Conservation (phyloP, 2,888 invertebrate genomes). For the Strigamia transsilvanica region DNA sequence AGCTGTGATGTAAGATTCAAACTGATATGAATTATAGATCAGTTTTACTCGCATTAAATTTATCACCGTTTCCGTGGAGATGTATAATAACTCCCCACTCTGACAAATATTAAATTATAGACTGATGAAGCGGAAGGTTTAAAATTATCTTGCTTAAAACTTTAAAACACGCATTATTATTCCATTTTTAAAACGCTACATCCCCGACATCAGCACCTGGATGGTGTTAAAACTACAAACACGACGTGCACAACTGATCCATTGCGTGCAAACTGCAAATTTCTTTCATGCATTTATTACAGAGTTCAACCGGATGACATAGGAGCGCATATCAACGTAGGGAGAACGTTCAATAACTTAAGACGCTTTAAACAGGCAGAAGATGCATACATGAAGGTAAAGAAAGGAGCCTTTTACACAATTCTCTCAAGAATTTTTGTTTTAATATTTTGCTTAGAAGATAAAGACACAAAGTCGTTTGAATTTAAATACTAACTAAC, state of each 20-base stretch:
- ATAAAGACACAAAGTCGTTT: neutral
- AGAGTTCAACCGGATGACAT: constrained; percentile 94
- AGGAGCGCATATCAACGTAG: constrained; percentile 96
- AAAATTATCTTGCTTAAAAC: too few relatives aligned
- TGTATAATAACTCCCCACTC: neutral
- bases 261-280: constrained; percentile 25
- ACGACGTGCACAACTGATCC: neutral
- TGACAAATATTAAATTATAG: too few relatives aligned
- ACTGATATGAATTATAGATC: constrained; percentile 37
- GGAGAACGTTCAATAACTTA: constrained; percentile 90
- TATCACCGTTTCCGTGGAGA: neutral
- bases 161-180: neutral
- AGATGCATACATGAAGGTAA: constrained; percentile 83
- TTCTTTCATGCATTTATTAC: constrained; percentile 52
- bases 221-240: neutral
- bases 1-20: constrained; percentile 73
- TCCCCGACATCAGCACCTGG: neutral
- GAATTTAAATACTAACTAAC: neutral
- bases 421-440: too few relatives aligned
- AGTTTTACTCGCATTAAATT: constrained; percentile 6
- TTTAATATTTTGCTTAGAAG: too few relatives aligned
- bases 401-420: constrained; percentile 24
- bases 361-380: constrained; percentile 89
- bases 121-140: too few relatives aligned
- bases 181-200: neutral